phyloP scores from a whole-genome alignment of 23 tunicate genomes.

The Pegea sp. region DNA sequence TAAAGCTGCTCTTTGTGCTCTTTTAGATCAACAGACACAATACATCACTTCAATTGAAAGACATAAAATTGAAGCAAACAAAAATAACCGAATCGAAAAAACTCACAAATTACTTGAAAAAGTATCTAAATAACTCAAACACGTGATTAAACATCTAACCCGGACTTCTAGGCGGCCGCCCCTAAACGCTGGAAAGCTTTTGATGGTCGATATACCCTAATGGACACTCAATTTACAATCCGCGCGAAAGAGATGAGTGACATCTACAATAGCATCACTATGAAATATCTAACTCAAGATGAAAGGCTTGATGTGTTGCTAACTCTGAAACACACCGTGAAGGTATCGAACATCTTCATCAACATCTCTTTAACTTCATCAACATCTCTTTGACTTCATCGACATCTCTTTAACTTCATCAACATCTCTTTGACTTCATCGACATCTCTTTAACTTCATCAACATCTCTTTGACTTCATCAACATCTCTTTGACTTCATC shows the following conservation, averaged over 20 bases:
- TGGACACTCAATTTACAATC: constrained; percentile 98
- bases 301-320: constrained; percentile 81
- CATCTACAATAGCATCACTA: constrained; percentile 83
- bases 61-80: constrained; percentile 24
- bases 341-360: constrained; percentile 18
- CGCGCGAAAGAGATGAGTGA: constrained; percentile 95
- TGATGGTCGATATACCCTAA: constrained; percentile 82
- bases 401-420: too few species aligned
- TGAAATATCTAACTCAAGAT: constrained; percentile 91
- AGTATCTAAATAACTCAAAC: constrained; percentile 4
- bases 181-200: constrained; percentile 94
- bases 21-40: constrained; percentile 74
- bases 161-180: constrained; percentile 73
- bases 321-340: constrained; percentile 86
- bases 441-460: too few species aligned
- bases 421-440: too few species aligned
- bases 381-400: too few species aligned
- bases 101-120: constrained; percentile 26
- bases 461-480: too few species aligned
- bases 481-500: too few species aligned
- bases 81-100: constrained; percentile 21
- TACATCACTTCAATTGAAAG: constrained; percentile 69
- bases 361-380: too few species aligned
- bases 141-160: constrained; percentile 1
- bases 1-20: constrained; percentile 71